Evolutionary conservation across 2,113 vertebrate genomes (phyloP), one percentile per base, ranked within the genome.

Genomic region (Psittacara wagleri): DNA sequence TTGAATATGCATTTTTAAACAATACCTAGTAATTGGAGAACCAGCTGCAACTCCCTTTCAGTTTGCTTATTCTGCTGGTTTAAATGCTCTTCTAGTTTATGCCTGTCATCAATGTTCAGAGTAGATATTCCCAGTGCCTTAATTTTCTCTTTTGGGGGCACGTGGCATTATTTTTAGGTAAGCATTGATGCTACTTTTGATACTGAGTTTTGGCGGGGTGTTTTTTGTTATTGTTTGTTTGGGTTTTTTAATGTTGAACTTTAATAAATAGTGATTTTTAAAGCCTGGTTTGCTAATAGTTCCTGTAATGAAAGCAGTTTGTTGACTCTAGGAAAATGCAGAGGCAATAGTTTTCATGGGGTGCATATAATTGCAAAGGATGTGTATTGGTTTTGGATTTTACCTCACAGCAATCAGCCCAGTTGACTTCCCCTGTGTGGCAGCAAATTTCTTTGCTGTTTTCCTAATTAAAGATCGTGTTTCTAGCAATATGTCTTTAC

Each of bases 11-110:
- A 66, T 86, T 96, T 96, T 93, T 94, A 66, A 90, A 96, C 96
- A 97, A 96, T 97, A 43, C 41, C 31, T 93, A 72, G 39, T 97
- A 96, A 97, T 95, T 97, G 84, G 44, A 95, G 82, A 94, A 79
- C 80, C 95, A 97, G 96, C 97, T 97, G 95, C 88, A 90, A 77
- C 79, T 96, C 74, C 11, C 63, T 95, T 63, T 67, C 44, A 62
- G 39, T 92, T 96, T 93, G 89, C 91, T 89, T 94, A 94, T 94
- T 96, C 37, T 76, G 84, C 82, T 97, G 1, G 89, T 95, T 93
- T 87, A 96, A 92, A 29, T 77, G 37, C 20, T 86, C 44, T 95
- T 86, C 46, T 62, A 51, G 61, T 49, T 67, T 88, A 33, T 86
- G 86, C 49, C 35, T 94, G 27, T 4, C 4, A 43, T 86, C 18